Evolutionary conservation across 2,888 invertebrate species (phyloP).

Genomic region (Caradrina clavipalpis): DNA sequence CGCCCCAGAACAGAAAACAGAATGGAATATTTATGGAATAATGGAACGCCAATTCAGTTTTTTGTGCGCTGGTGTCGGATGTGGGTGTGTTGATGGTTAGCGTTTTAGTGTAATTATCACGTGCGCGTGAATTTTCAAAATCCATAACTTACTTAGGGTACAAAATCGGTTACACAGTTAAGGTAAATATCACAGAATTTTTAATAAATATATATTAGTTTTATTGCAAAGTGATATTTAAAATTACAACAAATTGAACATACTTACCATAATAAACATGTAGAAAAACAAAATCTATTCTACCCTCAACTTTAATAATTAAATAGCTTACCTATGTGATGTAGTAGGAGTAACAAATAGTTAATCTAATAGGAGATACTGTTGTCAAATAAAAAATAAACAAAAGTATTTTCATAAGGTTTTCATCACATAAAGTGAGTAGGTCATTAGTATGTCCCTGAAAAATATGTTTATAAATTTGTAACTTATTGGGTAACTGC

Average conservation of each 20-base stretch:
- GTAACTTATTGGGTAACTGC: not conserved
- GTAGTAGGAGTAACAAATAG: not conserved
- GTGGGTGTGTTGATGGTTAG: slow-evolving; percentile 72
- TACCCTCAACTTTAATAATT: slow-evolving; percentile 27
- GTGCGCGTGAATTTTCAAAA: slow-evolving; percentile 71
- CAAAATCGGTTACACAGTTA: slow-evolving; percentile 6
- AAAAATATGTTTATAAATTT: not conserved
- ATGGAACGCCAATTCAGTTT: slow-evolving; percentile 73
- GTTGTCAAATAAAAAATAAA: not conserved
- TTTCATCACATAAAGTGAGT: too few relatives aligned
- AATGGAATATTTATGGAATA: slow-evolving; percentile 39
- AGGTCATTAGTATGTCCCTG: too few relatives aligned
- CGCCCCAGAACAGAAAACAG: slow-evolving; percentile 54
- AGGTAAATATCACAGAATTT: slow-evolving; percentile 42
- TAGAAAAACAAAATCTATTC: not conserved
- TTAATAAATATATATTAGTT: not conserved
- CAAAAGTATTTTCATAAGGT: not conserved
- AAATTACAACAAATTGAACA: not conserved
- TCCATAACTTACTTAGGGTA: slow-evolving; percentile 19
- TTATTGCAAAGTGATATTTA: not conserved
- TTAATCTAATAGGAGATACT: not conserved
- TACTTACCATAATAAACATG: not conserved
- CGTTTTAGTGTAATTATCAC: slow-evolving; percentile 72
- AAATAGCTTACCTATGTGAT: not conserved
- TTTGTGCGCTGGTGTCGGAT: slow-evolving; percentile 71